Evolutionary conservation across 2,113 vertebrate genomes (phyloP).

Genomic region (Lipotes vexillifer): DNA sequence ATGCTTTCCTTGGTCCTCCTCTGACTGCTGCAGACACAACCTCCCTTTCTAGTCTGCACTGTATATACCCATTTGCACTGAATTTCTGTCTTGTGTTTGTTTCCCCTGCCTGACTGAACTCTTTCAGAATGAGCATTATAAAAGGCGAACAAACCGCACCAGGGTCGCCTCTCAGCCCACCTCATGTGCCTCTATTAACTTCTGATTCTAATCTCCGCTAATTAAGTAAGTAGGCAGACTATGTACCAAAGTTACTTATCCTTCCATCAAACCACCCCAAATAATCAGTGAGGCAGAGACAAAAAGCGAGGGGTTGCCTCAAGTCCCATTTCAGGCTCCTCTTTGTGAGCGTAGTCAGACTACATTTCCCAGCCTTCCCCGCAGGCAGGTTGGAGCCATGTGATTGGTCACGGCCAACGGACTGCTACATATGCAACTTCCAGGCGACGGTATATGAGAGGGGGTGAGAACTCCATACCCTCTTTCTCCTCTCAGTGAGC

Average conservation of each 20-base stretch:
- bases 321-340: neutral
- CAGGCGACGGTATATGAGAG: neutral
- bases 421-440: neutral
- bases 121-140: neutral
- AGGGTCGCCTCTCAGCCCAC: neutral
- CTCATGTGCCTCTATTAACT: neutral
- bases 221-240: neutral
- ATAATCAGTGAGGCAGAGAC: neutral
- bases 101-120: neutral
- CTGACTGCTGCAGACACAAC: neutral
- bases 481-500: neutral
- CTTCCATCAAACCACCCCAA: neutral
- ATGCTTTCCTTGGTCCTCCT: neutral
- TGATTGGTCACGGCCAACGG: neutral
- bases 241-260: neutral
- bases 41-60: too few species aligned
- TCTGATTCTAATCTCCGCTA: neutral
- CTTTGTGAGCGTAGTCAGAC: neutral
- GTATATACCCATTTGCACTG: neutral
- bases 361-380: neutral
- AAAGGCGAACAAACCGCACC: neutral
- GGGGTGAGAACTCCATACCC: neutral
- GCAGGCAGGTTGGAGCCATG: neutral
- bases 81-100: neutral
- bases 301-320: neutral